Evolutionary conservation across 2,113 vertebrate genomes (phyloP).

Genomic region (Gymnobelideus leadbeateri): DNA sequence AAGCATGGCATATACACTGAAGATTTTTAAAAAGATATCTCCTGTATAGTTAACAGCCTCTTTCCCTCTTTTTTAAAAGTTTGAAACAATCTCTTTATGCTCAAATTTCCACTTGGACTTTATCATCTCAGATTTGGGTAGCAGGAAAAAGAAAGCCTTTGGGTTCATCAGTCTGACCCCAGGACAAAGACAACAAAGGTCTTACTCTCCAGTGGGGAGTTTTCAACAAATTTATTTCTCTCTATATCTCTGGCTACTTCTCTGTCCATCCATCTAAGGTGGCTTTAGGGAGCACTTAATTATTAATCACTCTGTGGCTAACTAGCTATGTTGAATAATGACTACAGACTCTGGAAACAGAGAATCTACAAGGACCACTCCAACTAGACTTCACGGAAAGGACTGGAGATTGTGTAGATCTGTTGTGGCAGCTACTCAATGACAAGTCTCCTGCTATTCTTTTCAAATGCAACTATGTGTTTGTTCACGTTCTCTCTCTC

Average conservation of each 20-base stretch:
- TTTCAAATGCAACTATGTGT: neutral
- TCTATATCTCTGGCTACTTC: neutral
- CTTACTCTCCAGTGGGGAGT: constrained; percentile 34
- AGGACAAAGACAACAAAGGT: constrained; percentile 44
- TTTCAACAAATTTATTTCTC: neutral
- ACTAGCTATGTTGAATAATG: constrained; percentile 2
- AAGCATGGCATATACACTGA: constrained; percentile 51
- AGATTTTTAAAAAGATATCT: constrained; percentile 61
- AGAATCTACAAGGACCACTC: neutral
- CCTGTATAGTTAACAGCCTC: constrained; percentile 47
- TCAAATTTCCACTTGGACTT: constrained; percentile 70
- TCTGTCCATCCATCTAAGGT: neutral
- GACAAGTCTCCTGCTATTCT: neutral
- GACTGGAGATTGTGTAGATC: neutral
- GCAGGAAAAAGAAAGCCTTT: constrained; percentile 50
- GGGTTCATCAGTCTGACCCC: constrained; percentile 45
- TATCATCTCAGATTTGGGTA: constrained; percentile 69
- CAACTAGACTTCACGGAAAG: neutral
- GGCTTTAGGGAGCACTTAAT: neutral
- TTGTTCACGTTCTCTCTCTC: too few relatives aligned
- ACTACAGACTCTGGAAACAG: neutral
- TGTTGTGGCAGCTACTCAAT: neutral
- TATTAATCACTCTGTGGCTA: neutral
- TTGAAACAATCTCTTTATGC: constrained; percentile 24
- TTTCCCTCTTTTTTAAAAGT: neutral